These are phyloP conservation scores for Pangasius djambal DNA, from an alignment of 2,797 vertebrate genomes.

Conservation along the genomic window DNA sequence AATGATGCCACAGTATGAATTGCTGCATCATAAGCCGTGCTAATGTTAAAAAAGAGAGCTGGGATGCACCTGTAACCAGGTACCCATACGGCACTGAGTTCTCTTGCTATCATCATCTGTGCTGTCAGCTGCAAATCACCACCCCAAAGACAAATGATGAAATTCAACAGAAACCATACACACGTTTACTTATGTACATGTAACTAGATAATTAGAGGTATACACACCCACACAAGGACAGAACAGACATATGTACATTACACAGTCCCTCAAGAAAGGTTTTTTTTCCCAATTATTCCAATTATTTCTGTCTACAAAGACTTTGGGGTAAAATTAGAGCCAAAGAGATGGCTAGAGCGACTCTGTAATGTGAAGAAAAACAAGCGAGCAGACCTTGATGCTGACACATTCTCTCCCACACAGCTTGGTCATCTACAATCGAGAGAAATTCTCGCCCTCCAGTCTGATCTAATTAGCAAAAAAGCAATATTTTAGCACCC, in stretches of 20 bases:
- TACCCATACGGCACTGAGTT: slow-evolving; percentile 54
- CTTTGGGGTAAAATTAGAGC: slow-evolving; percentile 12
- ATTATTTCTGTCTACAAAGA: slow-evolving; percentile 15
- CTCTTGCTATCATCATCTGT: slow-evolving; percentile 57
- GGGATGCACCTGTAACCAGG: slow-evolving; percentile 62
- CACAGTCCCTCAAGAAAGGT: not conserved
- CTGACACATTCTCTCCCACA: slow-evolving; percentile 68
- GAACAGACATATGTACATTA: not conserved
- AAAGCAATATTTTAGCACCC: slow-evolving; percentile 67
- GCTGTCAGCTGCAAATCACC: slow-evolving; percentile 59
- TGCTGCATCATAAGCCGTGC: not conserved
- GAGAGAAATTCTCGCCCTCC: slow-evolving; percentile 68
- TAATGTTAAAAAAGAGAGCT: slow-evolving; percentile 22
- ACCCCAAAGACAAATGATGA: slow-evolving; percentile 67
- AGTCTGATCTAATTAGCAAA: slow-evolving; percentile 68
- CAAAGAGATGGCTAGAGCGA: slow-evolving; percentile 4
- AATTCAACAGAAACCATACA: slow-evolving; percentile 57
- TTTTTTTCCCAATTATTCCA: slow-evolving; percentile 2
- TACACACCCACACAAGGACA: not conserved
- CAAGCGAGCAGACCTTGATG: slow-evolving; percentile 64
- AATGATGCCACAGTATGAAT: not conserved
- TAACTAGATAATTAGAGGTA: not conserved
- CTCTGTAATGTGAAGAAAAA: slow-evolving; percentile 59
- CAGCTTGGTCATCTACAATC: slow-evolving; percentile 65
- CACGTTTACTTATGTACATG: not conserved